phyloP scores from a whole-genome alignment of 2,113 vertebrate genomes.

The Fukomys damarensis region DNA sequence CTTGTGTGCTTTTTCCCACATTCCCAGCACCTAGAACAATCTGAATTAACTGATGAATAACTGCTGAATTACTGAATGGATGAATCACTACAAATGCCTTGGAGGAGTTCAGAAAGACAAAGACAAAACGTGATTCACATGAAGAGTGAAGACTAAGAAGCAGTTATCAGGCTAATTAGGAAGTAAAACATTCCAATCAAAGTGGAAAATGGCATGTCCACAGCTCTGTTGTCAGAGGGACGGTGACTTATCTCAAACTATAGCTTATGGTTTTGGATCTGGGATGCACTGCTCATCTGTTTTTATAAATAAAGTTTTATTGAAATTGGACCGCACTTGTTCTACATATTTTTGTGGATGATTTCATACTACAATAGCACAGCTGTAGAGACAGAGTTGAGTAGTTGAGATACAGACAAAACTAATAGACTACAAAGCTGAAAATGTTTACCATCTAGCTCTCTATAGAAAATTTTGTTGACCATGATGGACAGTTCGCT shows the following conservation, averaged over 20 bases:
- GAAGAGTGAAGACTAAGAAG: neutral
- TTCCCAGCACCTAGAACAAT: neutral
- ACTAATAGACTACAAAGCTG: neutral
- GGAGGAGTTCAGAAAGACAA: neutral
- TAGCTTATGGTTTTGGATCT: neutral
- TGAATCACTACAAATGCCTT: neutral
- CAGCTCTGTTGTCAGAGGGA: neutral
- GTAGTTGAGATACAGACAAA: neutral
- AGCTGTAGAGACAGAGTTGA: neutral
- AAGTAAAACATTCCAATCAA: neutral
- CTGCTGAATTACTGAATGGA: neutral
- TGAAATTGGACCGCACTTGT: neutral
- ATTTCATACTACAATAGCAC: neutral
- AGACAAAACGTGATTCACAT: neutral
- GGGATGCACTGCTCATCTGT: neutral
- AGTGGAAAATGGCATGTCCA: neutral
- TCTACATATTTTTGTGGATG: neutral
- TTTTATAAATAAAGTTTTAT: conserved; percentile 20
- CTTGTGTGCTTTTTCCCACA: neutral
- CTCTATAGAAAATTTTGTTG: neutral
- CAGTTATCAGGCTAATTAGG: neutral
- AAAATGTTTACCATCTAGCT: neutral
- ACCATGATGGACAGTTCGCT: neutral
- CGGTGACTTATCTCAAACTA: neutral
- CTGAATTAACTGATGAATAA: neutral